These are phyloP conservation scores for Scophthalmus maximus DNA, from an alignment of 2,113 vertebrate genomes.

Conservation along the genomic window DNA sequence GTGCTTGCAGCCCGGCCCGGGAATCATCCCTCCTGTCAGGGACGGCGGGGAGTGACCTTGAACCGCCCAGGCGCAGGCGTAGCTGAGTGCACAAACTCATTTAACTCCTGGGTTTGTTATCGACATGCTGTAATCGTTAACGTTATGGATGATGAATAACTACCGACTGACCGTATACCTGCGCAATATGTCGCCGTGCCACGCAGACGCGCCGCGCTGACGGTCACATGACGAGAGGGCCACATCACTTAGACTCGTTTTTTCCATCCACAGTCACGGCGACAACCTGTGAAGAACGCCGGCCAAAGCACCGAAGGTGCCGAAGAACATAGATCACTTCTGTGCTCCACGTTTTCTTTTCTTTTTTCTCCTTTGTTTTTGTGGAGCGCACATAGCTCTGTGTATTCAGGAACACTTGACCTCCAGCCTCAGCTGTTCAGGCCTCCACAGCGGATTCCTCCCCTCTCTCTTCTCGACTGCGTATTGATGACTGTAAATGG, in stretches of 20 bases:
- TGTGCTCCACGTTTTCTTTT: slow-evolving; percentile 6
- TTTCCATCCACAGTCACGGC: slow-evolving; percentile 57
- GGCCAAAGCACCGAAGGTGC: slow-evolving; percentile 49
- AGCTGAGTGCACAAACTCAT: slow-evolving; percentile 84
- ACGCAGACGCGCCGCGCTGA: not conserved
- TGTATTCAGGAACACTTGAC: slow-evolving; percentile 63
- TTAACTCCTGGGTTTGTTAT: slow-evolving; percentile 81
- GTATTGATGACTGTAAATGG: slow-evolving; percentile 63
- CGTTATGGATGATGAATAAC: slow-evolving; percentile 83
- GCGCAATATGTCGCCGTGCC: slow-evolving; percentile 55
- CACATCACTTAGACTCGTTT: slow-evolving; percentile 69
- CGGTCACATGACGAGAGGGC: slow-evolving; percentile 55
- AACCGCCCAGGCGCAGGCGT: slow-evolving; percentile 74
- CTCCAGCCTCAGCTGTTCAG: slow-evolving; percentile 55
- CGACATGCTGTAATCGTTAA: slow-evolving; percentile 83
- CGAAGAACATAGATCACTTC: slow-evolving; percentile 61
- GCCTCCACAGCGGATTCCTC: slow-evolving; percentile 35
- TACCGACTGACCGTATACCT: slow-evolving; percentile 77
- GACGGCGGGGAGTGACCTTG: slow-evolving; percentile 78
- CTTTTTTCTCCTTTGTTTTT: slow-evolving; percentile 41
- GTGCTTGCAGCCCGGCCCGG: slow-evolving; percentile 59
- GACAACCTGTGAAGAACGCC: slow-evolving; percentile 52
- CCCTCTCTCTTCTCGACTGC: not conserved
- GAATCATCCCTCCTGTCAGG: slow-evolving; percentile 82
- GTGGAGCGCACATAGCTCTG: not conserved